Evolutionary conservation across 2,888 invertebrate species (phyloP).

Genomic region (Drosophila buzzatii): DNA sequence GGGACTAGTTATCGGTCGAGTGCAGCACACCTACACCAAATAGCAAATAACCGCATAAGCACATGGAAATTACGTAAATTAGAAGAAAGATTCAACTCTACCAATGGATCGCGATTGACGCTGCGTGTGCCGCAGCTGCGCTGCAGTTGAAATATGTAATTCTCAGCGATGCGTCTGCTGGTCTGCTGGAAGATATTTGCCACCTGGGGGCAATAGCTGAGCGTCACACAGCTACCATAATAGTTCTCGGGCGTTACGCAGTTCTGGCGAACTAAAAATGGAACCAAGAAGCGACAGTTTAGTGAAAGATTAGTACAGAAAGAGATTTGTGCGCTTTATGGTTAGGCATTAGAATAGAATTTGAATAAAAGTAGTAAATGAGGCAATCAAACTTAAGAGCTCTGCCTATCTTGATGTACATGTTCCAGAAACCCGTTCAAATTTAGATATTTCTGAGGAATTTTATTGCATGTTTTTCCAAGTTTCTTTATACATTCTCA

Average conservation of each 20-base stretch:
- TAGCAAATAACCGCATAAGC: conserved; percentile 8
- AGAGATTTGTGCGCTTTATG: background rate
- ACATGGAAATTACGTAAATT: background rate
- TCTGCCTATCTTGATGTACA: background rate
- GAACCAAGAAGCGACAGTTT: background rate
- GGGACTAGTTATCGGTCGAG: conserved; percentile 63
- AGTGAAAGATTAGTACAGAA: background rate
- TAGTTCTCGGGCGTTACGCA: conserved; percentile 83
- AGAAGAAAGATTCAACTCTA: background rate
- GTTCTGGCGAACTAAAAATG: conserved; percentile 59
- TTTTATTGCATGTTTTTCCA: background rate
- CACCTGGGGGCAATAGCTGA: conserved; percentile 81
- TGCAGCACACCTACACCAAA: conserved; percentile 78
- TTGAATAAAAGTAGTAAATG: background rate
- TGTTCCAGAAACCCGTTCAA: background rate
- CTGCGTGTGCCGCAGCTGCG: conserved; percentile 81
- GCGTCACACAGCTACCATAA: conserved; percentile 79
- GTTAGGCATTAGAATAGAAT: background rate
- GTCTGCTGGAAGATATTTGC: conserved; percentile 72
- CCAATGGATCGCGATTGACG: conserved; percentile 78
- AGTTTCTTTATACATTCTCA: background rate
- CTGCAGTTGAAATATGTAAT: conserved; percentile 79
- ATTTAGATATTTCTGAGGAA: background rate
- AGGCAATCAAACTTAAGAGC: background rate
- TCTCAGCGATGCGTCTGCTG: conserved; percentile 67